Percentiles rank a stretch among this genome's conserved stretches.
Evolutionary conservation across 2,113 vertebrate species (phyloP).

Genomic region (Cynopterus brachyotis): DNA sequence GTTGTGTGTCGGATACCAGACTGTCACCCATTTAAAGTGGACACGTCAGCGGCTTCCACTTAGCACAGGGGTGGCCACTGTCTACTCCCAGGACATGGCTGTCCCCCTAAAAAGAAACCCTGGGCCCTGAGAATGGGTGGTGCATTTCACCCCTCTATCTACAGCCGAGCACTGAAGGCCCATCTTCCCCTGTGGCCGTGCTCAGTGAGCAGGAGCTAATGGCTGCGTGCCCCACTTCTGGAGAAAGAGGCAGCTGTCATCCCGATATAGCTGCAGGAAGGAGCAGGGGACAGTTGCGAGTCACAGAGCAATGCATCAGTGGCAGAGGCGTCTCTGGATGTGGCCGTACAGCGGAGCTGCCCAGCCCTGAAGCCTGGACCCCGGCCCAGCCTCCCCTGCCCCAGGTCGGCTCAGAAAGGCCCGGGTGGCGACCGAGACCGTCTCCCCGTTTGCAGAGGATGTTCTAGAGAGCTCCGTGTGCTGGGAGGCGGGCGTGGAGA

Average conservation of each 20-base stretch:
- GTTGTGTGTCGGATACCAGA: background rate
- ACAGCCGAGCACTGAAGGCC: background rate
- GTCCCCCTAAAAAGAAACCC: background rate
- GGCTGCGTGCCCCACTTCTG: background rate
- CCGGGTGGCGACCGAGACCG: fast-evolving
- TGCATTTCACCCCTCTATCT: background rate
- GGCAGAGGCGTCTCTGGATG: background rate
- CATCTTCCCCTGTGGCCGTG: background rate
- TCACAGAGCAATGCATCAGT: background rate
- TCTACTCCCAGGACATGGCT: background rate
- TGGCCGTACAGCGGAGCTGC: fast-evolving
- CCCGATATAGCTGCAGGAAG: background rate
- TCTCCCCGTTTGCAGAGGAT: fast-evolving
- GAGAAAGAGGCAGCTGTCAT: background rate
- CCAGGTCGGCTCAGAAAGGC: fast-evolving
- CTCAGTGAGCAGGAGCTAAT: background rate
- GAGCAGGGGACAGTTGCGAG: background rate
- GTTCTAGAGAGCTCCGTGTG: background rate
- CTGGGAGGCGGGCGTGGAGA: fast-evolving
- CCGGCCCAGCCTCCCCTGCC: background rate
- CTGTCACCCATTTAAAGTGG: background rate
- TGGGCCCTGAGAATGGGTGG: background rate
- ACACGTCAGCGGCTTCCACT: background rate
- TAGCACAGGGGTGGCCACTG: fast-evolving
- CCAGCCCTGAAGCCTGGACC: background rate